Evolutionary conservation across 2,888 invertebrate genomes (phyloP).

Genomic region (Pharmacophagus antenor): DNA sequence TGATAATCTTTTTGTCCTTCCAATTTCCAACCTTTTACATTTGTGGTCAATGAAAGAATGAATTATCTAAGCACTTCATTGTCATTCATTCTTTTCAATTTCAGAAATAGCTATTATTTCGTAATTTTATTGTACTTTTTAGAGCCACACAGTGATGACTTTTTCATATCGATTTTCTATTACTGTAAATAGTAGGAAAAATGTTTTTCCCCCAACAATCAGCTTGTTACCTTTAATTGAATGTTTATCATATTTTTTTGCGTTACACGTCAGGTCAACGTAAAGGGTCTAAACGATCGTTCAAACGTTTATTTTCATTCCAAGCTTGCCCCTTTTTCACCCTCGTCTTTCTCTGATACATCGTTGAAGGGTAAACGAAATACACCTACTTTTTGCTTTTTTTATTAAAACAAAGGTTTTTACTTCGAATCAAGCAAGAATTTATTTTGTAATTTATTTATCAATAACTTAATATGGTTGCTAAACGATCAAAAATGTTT

Average conservation of each 20-base stretch:
- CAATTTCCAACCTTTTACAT: background rate
- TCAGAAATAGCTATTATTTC: too few relatives aligned
- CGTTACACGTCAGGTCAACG: conserved; percentile 49
- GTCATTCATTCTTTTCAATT: background rate
- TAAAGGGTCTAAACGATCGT: conserved; percentile 63
- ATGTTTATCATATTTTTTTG: conserved; percentile 38
- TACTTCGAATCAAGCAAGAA: conserved; percentile 26
- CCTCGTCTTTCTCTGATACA: conserved; percentile 73
- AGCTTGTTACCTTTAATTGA: conserved; percentile 3
- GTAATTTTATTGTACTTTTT: too few relatives aligned
- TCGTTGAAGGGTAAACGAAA: conserved; percentile 70
- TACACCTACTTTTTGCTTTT: conserved; percentile 60
- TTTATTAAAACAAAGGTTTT: conserved; percentile 56
- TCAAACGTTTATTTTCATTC: conserved; percentile 70
- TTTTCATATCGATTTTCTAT: background rate
- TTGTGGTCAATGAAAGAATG: background rate
- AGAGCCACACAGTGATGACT: too few relatives aligned
- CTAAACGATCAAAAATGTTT: too few relatives aligned
- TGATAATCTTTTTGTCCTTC: background rate
- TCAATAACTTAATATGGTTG: background rate
- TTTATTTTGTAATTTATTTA: conserved; percentile 23
- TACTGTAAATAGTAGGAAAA: background rate
- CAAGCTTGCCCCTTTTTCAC: conserved; percentile 65
- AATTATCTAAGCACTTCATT: background rate
- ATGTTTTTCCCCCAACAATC: background rate